Conservation (phyloP, 2,888 invertebrate genomes). For the Trichogramma dendrolimi region DNA sequence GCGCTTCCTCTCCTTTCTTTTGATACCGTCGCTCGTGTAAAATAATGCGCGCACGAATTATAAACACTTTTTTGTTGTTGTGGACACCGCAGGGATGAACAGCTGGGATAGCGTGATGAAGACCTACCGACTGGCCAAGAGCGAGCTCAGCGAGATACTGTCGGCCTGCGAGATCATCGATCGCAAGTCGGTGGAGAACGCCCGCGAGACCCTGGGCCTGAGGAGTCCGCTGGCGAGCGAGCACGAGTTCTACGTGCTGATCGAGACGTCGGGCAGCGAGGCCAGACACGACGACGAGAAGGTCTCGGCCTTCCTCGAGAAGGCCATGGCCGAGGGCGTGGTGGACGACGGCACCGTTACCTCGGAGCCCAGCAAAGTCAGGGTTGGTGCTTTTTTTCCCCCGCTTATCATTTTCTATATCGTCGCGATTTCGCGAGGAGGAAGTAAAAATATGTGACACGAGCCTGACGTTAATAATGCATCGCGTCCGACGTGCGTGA, state of each 20-base stretch:
- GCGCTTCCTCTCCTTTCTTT: no score
- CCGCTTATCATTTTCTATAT: neutral
- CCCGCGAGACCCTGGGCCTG: conserved; percentile 61
- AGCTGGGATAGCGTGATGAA: conserved; percentile 75
- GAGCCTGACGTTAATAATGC: no score
- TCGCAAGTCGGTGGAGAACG: conserved; percentile 64
- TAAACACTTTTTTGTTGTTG: conserved; percentile 9
- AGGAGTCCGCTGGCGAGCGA: conserved; percentile 50
- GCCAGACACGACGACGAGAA: conserved; percentile 83
- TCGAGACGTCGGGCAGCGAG: conserved; percentile 87
- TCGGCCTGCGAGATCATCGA: conserved; percentile 97
- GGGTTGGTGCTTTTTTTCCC: conserved; percentile 53
- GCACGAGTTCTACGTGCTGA: conserved; percentile 77
- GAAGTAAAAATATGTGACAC: no score
- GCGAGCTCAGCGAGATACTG: conserved; percentile 78
- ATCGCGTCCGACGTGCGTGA: no score
- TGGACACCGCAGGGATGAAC: conserved; percentile 60
- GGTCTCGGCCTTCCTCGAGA: conserved; percentile 71
- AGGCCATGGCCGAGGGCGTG: conserved; percentile 66
- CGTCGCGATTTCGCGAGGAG: neutral
- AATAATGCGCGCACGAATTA: conserved; percentile 9
- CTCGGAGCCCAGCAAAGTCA: conserved; percentile 77
- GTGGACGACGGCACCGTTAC: conserved; percentile 82
- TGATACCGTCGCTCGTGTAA: conserved; percentile 1
- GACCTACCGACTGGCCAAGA: conserved; percentile 71